These are phyloP conservation scores for Turnix velox DNA, from an alignment of 2,113 vertebrate genomes.

Conservation along the genomic window DNA sequence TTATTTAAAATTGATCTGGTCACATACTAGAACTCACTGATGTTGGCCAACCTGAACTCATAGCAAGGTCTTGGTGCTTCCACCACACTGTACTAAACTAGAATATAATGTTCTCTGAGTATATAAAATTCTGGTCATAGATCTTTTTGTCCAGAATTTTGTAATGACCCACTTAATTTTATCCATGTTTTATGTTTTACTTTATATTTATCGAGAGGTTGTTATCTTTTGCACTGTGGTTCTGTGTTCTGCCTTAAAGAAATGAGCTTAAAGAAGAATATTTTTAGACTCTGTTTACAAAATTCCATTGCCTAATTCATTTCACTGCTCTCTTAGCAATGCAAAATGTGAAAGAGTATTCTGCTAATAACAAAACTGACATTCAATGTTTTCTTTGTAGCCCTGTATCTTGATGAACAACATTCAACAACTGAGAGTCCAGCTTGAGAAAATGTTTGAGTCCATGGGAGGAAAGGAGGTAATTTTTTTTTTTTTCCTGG, in stretches of 20 bases:
- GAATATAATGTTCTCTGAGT: neutral
- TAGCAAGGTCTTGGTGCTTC: neutral
- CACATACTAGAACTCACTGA: neutral
- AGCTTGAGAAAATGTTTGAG: constrained; percentile 99
- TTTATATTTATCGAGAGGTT: neutral
- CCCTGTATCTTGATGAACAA: constrained; percentile 97
- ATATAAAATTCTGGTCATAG: neutral
- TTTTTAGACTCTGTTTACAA: neutral
- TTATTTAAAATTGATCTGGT: neutral
- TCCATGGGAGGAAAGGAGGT: constrained; percentile 99
- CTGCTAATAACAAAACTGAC: neutral
- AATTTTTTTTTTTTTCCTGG: neutral
- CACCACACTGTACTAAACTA: neutral
- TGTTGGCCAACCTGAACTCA: neutral
- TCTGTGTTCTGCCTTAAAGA: neutral
- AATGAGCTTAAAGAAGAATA: neutral
- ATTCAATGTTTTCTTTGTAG: constrained; percentile 64
- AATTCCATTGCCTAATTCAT: neutral
- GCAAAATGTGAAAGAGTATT: neutral
- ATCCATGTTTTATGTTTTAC: neutral
- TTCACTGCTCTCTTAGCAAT: neutral
- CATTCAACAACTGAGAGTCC: constrained; percentile 93
- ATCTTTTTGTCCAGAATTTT: neutral
- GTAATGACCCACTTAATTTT: neutral
- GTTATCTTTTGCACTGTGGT: neutral